Evolutionary conservation across 1,140 invertebrate genomes (phyloP).

Genomic region (Hylaeus volcanicus): DNA sequence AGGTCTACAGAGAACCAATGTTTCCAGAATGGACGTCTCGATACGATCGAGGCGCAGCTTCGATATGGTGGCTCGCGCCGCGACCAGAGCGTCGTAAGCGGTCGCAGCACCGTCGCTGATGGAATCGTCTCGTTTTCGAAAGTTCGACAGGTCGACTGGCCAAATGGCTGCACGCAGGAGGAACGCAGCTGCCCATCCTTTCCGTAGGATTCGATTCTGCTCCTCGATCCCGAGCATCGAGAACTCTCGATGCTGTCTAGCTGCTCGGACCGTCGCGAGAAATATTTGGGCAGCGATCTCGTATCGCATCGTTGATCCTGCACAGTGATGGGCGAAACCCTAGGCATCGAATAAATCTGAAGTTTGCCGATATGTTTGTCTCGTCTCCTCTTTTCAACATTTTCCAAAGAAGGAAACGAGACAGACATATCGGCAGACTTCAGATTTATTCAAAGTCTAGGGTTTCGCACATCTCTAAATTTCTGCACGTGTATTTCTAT

Average conservation of each 20-base stretch:
- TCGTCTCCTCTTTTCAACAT: too few species aligned
- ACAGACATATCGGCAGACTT: too few species aligned
- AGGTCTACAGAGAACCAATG: constrained; percentile 83
- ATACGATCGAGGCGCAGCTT: constrained; percentile 81
- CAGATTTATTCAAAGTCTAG: too few species aligned
- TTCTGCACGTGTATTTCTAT: too few species aligned
- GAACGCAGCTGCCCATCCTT: constrained; percentile 83
- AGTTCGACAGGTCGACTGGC: constrained; percentile 80
- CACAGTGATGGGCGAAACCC: too few species aligned
- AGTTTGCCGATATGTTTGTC: too few species aligned
- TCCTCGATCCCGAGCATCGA: constrained; percentile 75
- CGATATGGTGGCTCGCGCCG: constrained; percentile 69
- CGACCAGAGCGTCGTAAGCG: constrained; percentile 59
- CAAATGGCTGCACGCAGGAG: constrained; percentile 83
- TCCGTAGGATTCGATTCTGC: constrained; percentile 81
- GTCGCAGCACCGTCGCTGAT: constrained; percentile 30
- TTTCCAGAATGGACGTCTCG: constrained; percentile 84
- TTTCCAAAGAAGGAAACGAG: too few species aligned
- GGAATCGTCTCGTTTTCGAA: constrained; percentile 51
- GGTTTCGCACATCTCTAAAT: too few species aligned
- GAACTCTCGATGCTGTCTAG: constrained; percentile 81
- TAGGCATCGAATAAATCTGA: too few species aligned
- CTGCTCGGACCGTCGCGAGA: constrained; percentile 80
- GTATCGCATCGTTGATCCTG: constrained; percentile 74
- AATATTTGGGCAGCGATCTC: constrained; percentile 83